phyloP scores from a whole-genome alignment of 2,797 vertebrate species.

The Lutjanus campechanus region DNA sequence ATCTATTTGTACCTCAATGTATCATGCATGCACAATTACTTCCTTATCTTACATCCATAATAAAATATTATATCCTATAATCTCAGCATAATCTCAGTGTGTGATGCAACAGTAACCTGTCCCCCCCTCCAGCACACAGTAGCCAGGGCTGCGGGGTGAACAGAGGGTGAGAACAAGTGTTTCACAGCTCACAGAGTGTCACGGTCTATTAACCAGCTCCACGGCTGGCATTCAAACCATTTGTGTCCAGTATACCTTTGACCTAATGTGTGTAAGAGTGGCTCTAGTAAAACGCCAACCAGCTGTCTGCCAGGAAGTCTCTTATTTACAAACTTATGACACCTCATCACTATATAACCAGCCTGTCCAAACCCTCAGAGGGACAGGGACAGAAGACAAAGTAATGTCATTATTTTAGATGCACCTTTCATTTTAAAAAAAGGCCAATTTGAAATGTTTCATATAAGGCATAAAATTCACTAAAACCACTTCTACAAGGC shows the following conservation, averaged over 20 bases:
- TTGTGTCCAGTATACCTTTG: slow-evolving; percentile 69
- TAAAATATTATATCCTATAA: background rate
- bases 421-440: background rate
- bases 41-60: background rate
- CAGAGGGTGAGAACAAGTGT: slow-evolving; percentile 60
- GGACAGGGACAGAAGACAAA: slow-evolving; percentile 13
- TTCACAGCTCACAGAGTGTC: slow-evolving; percentile 61
- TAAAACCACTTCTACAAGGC: background rate
- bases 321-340: slow-evolving; percentile 69
- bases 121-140: slow-evolving; percentile 60
- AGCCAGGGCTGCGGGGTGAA: slow-evolving; percentile 61
- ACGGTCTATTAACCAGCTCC: slow-evolving; percentile 67
- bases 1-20: background rate
- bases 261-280: slow-evolving; percentile 78
- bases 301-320: slow-evolving; percentile 68
- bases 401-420: background rate
- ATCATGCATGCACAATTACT: too few species aligned
- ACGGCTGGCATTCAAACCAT: slow-evolving; percentile 36
- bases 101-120: slow-evolving; percentile 27
- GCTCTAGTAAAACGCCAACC: slow-evolving; percentile 80
- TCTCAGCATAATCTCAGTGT: background rate
- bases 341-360: slow-evolving; percentile 74
- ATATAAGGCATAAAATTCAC: background rate
- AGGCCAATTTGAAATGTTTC: background rate
- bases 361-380: slow-evolving; percentile 23